Base-by-base conservation (phyloP, 2,888 invertebrate species). In the Gasteruption jaculator region DNA sequence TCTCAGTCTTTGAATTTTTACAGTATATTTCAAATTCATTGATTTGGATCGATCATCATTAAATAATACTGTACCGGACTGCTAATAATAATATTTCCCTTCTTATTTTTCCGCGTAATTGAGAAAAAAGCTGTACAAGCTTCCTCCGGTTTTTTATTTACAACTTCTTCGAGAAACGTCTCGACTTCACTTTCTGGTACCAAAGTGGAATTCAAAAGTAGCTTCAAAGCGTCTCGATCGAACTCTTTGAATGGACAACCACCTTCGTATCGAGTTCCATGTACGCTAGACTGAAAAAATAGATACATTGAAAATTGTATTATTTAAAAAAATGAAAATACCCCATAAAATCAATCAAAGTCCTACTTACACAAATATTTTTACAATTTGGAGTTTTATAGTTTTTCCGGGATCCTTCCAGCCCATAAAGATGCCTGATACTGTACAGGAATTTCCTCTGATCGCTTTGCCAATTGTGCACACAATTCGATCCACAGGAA, bases 341-440 rank as follows among this genome's bases (percentile, higher is more conserved):
- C n/a, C n/a, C n/a, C n/a, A n/a, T n/a, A n/a, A n/a, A n/a, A n/a
- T n/a, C n/a, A n/a, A n/a, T 25, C 21, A 30, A 30, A 27, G 27
- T 6, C 18, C 33, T 44, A 63, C 67, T 71, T 54, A 81, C 80
- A 67, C 83, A 82, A 32, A 85, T 75, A 38, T 71, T 58, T 12
- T 68, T 55, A 57, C 85, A 86, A 47, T 73, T 76, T 27, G 79
- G 78, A 11, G 79, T 78, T 29, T 69, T 65, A 54, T 85, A 85
- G 54, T 74, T 76, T 54, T 74, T 80, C 50, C 77, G 73, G n/a
- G 75, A 71, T 4, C 86, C 85, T 68, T 84, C 84, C 34, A 84
- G 68, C 1, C 85, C 85, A 72, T 85, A 86, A 68, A 85, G 72
- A 58, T 86, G 85, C 45, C 83, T 72, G 36, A 85, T 82, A 42